Base-by-base conservation (phyloP, 2,113 vertebrate genomes). In the Perca flavescens region DNA sequence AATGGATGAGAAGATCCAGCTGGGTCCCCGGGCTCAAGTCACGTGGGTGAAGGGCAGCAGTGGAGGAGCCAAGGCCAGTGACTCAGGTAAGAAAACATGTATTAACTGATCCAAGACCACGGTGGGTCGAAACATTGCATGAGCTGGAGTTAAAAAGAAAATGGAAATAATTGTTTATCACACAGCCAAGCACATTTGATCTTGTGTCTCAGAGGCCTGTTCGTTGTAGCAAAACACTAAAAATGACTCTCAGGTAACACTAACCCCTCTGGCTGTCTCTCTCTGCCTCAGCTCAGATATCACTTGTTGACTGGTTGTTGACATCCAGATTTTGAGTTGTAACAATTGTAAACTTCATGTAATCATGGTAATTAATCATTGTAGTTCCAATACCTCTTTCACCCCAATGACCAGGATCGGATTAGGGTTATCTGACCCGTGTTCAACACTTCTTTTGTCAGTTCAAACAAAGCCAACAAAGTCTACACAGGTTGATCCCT, bases 41-140 rank as follows among this genome's bases (percentile, higher is more conserved):
- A 99, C 96, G 83, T 99, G 98, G 98, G 96, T 96, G 10, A 99
- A 99, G 91, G 98, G 98, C 89, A 99, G 98, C 96, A 99, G 98
- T 3, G 98, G 98, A 68, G 98, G 98, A 90, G 98, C 98, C 14
- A 99, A 99, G 93, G 96, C 97, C 40, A 98, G 96, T 7, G 98
- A 99, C 92, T 94, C 97, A 9, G 98, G 98, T 99, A 67, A 95
- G 95, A 68, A 31, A 8, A 56, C 50, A 0, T 10, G 3, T 7
- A 56, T 9, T 8, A 58, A 67, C 64, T 36, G 40, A 49, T 16
- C 43, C 25, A 6, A 34, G n/a, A 31, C 9, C 36, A 16, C 28
- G 22, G 43, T 5, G 36, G 68, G 10, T 4, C 12, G 2, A 47
- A 66, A 21, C 28, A 22, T 31, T 40, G 25, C 57, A 52, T 1